These are phyloP conservation scores for Drosophila stalkeri DNA, from an alignment of 2,888 invertebrate genomes.

Conservation along the genomic window DNA sequence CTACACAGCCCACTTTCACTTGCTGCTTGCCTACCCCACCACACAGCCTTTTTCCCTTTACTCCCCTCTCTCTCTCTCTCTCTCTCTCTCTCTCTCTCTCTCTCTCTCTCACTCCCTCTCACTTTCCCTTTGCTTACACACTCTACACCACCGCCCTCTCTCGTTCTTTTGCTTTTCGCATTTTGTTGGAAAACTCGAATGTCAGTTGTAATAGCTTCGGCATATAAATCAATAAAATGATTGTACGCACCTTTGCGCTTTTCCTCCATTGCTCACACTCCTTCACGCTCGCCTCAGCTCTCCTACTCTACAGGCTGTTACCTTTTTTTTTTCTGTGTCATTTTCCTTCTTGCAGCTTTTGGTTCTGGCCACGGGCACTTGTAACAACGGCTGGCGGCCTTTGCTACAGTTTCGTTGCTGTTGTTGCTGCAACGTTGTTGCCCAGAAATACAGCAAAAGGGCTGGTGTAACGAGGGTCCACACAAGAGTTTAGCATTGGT, in stretches of 20 bases:
- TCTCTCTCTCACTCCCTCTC: too few species aligned
- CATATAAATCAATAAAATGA: slow-evolving; percentile 84
- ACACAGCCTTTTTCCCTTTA: background rate
- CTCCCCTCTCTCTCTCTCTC: background rate
- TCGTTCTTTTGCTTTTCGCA: slow-evolving; percentile 37
- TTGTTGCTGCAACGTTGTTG: slow-evolving; percentile 55
- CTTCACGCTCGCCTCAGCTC: background rate
- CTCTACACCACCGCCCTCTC: background rate
- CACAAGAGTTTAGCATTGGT: background rate
- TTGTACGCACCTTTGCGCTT: slow-evolving; percentile 79
- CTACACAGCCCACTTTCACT: slow-evolving; percentile 3
- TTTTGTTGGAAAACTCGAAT: slow-evolving; percentile 78
- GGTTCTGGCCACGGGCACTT: slow-evolving; percentile 64
- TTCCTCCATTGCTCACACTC: slow-evolving; percentile 8
- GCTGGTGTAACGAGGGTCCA: slow-evolving; percentile 47
- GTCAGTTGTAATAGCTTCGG: slow-evolving; percentile 83
- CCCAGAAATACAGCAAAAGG: slow-evolving; percentile 42
- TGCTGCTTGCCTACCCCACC: too few species aligned
- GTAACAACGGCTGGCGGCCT: slow-evolving; percentile 61
- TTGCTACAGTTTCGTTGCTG: slow-evolving; percentile 33
- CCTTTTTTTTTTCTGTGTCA: slow-evolving; percentile 41
- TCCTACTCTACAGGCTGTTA: slow-evolving; percentile 19
- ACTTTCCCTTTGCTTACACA: too few species aligned
- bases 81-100: background rate
- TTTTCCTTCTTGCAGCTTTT: slow-evolving; percentile 55